Base-by-base conservation (phyloP, 37 sponge, comb jelly and placozoan genomes). In the Hexactinellida sp. region DNA sequence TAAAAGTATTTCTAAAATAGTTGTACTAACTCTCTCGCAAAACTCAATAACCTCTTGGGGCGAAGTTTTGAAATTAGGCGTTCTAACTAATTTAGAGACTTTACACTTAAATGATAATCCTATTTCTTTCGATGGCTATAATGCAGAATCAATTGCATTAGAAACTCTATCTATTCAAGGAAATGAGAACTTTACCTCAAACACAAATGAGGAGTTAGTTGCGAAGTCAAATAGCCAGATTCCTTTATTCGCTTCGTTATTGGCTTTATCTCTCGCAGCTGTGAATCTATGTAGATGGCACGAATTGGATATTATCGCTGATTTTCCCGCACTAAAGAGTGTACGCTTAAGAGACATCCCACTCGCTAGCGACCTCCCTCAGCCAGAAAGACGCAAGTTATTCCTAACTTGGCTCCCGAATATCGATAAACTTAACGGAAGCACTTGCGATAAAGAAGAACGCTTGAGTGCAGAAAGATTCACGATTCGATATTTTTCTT, bases 251-350 rank as follows among this genome's bases (percentile, higher is more conserved):
- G 19, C 76, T 10, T 63, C 76, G 3, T 23, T 63, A 21, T 25
- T n/a, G 5, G 13, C 76, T 10, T 25, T 63, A 25, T 63, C 76
- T 7, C 76, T 63, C 25, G 76, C 76, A 21, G 76, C 3, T 7
- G 76, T 63, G 13, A 63, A 63, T 63, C 21, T 63, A 63, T 63
- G 76, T n/a, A 63, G 13, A 63, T 63, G 76, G 76, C 28, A 63
- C 25, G 76, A 63, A 63, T 63, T 63, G 76, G 76, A 63, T n/a
- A 63, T 63, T 25, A 23, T 63, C 3, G 76, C 76, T n/a, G 76
- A 23, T 3, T 23, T 63, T 3, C 76, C 76, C 5, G 76, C 13
- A 32, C 16, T 47, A 16, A 63, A 10, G 21, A 63, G 13, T 63
- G 13, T 63, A 7, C 3, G 76, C 3, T 25, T 63, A 63, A 63